Percentiles rank a stretch among this genome's conserved stretches.
These are phyloP conservation scores for Neopipo cinnamomea DNA, from an alignment of 2,113 vertebrate genomes.

Conservation along the genomic window DNA sequence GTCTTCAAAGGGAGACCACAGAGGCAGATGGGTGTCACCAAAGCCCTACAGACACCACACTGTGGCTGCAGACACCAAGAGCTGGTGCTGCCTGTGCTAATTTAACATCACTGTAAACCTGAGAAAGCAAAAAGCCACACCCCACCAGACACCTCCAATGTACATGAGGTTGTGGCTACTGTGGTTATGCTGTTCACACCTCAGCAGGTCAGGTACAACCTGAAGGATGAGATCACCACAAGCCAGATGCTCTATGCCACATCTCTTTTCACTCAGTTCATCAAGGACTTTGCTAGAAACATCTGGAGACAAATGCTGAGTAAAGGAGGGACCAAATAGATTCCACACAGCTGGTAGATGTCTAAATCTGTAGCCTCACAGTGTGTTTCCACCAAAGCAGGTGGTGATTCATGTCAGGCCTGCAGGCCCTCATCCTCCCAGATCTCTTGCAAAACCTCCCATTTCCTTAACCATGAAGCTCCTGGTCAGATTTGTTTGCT, in stretches of 20 bases:
- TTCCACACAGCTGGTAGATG: not conserved
- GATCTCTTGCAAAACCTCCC: not conserved
- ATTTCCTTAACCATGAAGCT: not conserved
- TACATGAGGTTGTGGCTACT: not conserved
- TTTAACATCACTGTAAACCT: not conserved
- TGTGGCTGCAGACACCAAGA: not conserved
- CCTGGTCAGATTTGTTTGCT: not conserved
- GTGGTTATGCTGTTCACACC: not conserved
- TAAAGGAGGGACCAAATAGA: not conserved
- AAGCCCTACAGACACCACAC: not conserved
- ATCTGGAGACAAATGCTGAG: not conserved
- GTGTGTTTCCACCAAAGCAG: not conserved
- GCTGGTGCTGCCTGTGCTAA: not conserved
- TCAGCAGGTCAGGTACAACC: not conserved
- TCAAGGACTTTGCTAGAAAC: not conserved
- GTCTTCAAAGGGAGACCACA: not conserved
- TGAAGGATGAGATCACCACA: not conserved
- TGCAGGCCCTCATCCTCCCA: not conserved
- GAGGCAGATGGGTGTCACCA: not conserved
- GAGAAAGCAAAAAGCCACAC: not conserved
- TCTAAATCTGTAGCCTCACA: not conserved
- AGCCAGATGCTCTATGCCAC: not conserved
- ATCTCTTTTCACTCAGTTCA: not conserved
- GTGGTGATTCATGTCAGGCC: not conserved
- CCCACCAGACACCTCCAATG: not conserved